A percentile compares a stretch with the other conserved stretches of the same genome.
Conservation (phyloP, 2,888 invertebrate genomes). For the Patella pellucida region DNA sequence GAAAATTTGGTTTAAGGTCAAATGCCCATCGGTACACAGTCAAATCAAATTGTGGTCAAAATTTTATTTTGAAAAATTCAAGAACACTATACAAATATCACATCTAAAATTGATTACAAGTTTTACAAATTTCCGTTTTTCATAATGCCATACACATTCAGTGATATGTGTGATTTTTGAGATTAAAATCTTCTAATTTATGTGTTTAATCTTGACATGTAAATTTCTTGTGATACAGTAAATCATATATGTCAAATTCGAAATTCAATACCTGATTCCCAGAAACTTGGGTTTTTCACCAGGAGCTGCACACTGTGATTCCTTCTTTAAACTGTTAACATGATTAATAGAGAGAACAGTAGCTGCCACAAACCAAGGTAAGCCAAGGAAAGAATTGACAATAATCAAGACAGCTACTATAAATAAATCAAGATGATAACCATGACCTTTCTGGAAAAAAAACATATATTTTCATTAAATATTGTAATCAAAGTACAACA, state of each 20-base stretch:
- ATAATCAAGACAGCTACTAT: slow-evolving; percentile 88
- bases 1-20: no score
- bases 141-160: not conserved
- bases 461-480: slow-evolving; percentile 1
- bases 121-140: slow-evolving; percentile 3
- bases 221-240: no score
- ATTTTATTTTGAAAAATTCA: no score
- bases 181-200: not conserved
- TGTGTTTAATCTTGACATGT: not conserved
- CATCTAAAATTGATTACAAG: not conserved
- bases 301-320: slow-evolving; percentile 96
- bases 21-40: no score
- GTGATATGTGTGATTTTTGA: not conserved
- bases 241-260: no score
- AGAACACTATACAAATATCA: not conserved
- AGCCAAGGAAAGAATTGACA: slow-evolving; percentile 90
- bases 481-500: no score
- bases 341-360: slow-evolving; percentile 98
- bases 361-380: slow-evolving; percentile 89
- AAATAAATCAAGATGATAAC: slow-evolving; percentile 95
- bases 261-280: slow-evolving; percentile 79
- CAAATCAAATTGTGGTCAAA: no score
- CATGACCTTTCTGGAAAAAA: slow-evolving; percentile 85
- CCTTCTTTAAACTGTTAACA: slow-evolving; percentile 93
- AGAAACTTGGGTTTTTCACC: slow-evolving; percentile 97